These are phyloP conservation scores for Babyrousa celebensis DNA, from an alignment of 2,797 vertebrate species.

Conservation along the genomic window DNA sequence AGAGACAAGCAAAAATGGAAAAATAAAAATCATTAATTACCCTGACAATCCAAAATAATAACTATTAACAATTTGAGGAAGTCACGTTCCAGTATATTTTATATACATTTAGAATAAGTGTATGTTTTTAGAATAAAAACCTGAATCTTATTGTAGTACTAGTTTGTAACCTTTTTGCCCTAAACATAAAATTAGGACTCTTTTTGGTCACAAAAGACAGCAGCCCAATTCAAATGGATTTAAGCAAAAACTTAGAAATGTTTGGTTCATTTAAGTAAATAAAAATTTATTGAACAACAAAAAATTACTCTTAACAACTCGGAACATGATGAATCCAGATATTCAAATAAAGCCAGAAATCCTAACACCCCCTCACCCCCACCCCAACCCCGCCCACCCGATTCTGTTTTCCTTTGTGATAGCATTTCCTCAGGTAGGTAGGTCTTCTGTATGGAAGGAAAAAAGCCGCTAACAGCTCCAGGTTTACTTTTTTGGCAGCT, in stretches of 20 bases:
- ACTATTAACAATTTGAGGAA: neutral
- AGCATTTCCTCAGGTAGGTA: neutral
- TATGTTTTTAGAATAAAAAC: slow-evolving; percentile 54
- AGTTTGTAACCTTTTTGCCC: slow-evolving; percentile 28
- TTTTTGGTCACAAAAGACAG: neutral
- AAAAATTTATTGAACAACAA: neutral
- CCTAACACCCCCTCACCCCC: neutral
- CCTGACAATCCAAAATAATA: neutral
- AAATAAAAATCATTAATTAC: neutral
- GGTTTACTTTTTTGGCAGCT: slow-evolving; percentile 2
- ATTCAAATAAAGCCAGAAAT: neutral
- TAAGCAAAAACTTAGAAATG: slow-evolving; percentile 21
- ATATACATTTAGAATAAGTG: neutral
- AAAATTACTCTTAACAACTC: neutral
- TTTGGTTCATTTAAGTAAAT: slow-evolving; percentile 28
- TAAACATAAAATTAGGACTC: slow-evolving; percentile 21
- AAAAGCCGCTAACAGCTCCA: neutral
- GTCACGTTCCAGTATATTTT: neutral
- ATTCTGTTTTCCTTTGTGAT: neutral
- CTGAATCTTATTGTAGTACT: slow-evolving; percentile 4
- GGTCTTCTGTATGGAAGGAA: neutral
- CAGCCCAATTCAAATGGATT: slow-evolving; percentile 15
- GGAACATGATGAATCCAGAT: neutral
- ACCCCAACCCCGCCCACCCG: neutral
- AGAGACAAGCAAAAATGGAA: slow-evolving; percentile 48